phyloP scores from a whole-genome alignment of 2,113 vertebrate genomes.

The Heterotis niloticus region DNA sequence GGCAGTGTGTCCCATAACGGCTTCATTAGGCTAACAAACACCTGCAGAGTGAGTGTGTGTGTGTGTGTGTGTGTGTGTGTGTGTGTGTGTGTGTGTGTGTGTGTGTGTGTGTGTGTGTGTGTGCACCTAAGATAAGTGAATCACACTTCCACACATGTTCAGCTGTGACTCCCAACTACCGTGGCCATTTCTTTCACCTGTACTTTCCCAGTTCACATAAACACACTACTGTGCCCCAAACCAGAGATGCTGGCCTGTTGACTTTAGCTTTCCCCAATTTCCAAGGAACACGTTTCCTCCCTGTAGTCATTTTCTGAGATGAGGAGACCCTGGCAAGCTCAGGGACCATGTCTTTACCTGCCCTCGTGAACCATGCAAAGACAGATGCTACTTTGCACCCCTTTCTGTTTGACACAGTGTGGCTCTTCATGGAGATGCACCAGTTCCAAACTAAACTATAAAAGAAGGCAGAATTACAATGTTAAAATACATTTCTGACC shows the following conservation, averaged over 20 bases:
- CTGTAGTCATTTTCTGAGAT: neutral
- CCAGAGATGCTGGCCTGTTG: no score
- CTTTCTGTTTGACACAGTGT: neutral
- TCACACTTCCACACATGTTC: neutral
- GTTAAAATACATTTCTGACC: neutral
- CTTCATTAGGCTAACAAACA: conserved; percentile 56
- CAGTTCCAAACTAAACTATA: neutral
- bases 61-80: no score
- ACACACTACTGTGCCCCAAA: conserved; percentile 44
- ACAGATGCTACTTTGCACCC: neutral
- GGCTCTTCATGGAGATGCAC: neutral
- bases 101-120: no score
- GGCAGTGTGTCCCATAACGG: conserved; percentile 46
- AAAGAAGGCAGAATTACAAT: conserved; percentile 17
- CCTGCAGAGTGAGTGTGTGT: conserved; percentile 20
- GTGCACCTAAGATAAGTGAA: no score
- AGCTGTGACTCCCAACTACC: conserved; percentile 39
- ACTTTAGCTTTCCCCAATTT: neutral
- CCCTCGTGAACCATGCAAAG: conserved; percentile 2
- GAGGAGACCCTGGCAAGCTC: neutral
- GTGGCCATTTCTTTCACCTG: conserved; percentile 56
- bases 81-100: no score
- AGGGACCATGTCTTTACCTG: neutral
- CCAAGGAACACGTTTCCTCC: neutral
- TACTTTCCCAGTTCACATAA: conserved; percentile 47